These are phyloP conservation scores for Hypsibius dujardini DNA, from an alignment of 1,140 invertebrate genomes.

Conservation along the genomic window DNA sequence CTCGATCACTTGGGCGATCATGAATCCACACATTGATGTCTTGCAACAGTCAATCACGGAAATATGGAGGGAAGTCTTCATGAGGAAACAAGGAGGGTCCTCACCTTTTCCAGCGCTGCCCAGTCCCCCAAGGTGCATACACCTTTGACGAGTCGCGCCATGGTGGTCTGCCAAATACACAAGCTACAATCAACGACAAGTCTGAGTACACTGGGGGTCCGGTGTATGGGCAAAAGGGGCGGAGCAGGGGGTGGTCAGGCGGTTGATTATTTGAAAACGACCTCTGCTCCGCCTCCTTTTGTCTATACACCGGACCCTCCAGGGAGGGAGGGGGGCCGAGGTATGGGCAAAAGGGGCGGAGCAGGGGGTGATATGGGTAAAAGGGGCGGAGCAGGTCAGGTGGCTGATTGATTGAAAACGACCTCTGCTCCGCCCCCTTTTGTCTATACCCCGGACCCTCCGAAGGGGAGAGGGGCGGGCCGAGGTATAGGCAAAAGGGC, in stretches of 20 bases:
- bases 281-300: too few relatives aligned
- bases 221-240: too few relatives aligned
- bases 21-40: background rate
- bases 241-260: too few relatives aligned
- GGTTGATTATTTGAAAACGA: too few relatives aligned
- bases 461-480: background rate
- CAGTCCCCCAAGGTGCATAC: background rate
- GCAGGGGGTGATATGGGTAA: too few relatives aligned
- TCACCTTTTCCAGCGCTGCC: slow-evolving; percentile 7
- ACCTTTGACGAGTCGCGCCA: slow-evolving; percentile 4
- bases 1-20: background rate
- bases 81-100: background rate
- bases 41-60: background rate
- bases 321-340: background rate
- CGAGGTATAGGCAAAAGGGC: too few relatives aligned
- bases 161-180: background rate
- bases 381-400: too few relatives aligned
- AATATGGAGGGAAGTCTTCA: background rate
- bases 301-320: background rate
- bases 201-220: too few relatives aligned
- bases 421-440: too few relatives aligned
- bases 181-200: background rate
- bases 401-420: too few relatives aligned
- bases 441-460: background rate
- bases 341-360: too few relatives aligned